Evolutionary conservation across 2,113 vertebrate species (phyloP).

Genomic region (Campylorhamphus procurvoides): DNA sequence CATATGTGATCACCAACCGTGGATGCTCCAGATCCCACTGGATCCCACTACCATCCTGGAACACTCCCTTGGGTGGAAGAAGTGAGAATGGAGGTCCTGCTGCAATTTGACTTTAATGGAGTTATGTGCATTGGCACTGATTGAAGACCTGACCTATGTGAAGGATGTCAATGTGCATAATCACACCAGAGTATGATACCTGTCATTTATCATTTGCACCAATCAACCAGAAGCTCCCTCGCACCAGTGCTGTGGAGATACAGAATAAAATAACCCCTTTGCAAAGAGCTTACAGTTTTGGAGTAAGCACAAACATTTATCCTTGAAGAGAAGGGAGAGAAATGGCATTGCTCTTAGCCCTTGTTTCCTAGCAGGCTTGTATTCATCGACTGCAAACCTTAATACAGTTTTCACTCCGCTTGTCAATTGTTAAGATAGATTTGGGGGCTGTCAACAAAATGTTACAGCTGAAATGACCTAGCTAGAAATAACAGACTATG

Average conservation of each 20-base stretch:
- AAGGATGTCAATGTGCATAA: background rate
- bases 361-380: background rate
- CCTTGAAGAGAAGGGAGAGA: background rate
- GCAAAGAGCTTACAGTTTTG: background rate
- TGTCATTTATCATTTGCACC: constrained; percentile 4
- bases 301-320: background rate
- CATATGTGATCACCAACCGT: accelerated
- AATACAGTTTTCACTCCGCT: constrained; percentile 38
- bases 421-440: constrained; percentile 46
- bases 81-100: background rate
- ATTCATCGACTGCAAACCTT: background rate
- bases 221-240: background rate
- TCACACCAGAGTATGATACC: background rate
- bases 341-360: background rate
- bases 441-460: constrained; percentile 39
- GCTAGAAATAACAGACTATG: constrained; percentile 16
- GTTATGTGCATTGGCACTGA: background rate
- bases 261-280: background rate
- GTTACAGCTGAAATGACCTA: background rate
- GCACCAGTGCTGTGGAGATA: background rate
- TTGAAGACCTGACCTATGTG: background rate
- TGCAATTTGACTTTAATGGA: background rate
- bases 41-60: background rate
- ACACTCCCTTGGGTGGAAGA: background rate
- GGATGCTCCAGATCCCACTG: background rate